Evolutionary conservation across 1,140 invertebrate species (phyloP).

Genomic region (Sycophaga agraensis): DNA sequence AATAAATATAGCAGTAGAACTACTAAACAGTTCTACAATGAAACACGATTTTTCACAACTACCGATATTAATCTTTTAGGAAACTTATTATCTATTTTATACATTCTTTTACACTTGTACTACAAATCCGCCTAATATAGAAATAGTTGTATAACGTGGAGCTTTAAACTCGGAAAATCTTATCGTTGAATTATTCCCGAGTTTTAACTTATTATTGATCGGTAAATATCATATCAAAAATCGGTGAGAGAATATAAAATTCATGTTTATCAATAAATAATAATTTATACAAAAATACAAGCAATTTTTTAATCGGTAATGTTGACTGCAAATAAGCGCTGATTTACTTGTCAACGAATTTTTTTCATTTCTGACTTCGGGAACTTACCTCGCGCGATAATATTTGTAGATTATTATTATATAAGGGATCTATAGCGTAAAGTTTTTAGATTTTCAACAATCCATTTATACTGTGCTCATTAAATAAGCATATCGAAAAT

Average conservation of each 20-base stretch:
- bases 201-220: too few relatives aligned
- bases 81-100: slow-evolving; percentile 28
- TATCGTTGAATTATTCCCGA: slow-evolving; percentile 6
- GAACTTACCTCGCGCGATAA: slow-evolving; percentile 27
- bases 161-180: slow-evolving; percentile 6
- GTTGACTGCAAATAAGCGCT: background rate
- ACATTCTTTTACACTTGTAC: slow-evolving; percentile 29
- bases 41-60: slow-evolving; percentile 26
- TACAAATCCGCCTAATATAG: slow-evolving; percentile 4
- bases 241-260: background rate
- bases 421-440: slow-evolving; percentile 4
- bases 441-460: slow-evolving; percentile 25
- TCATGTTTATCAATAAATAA: slow-evolving; percentile 10
- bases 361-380: slow-evolving; percentile 14
- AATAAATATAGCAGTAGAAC: slow-evolving; percentile 19
- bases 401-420: slow-evolving; percentile 16
- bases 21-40: slow-evolving; percentile 6
- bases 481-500: slow-evolving; percentile 18
- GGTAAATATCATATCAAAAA: slow-evolving; percentile 3
- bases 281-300: background rate
- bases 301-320: slow-evolving; percentile 24
- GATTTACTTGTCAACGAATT: background rate
- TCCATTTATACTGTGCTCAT: slow-evolving; percentile 18
- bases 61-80: slow-evolving; percentile 18
- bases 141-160: slow-evolving; percentile 23